Conservation (phyloP, 2,797 vertebrate genomes). For the Sciurus carolinensis region DNA sequence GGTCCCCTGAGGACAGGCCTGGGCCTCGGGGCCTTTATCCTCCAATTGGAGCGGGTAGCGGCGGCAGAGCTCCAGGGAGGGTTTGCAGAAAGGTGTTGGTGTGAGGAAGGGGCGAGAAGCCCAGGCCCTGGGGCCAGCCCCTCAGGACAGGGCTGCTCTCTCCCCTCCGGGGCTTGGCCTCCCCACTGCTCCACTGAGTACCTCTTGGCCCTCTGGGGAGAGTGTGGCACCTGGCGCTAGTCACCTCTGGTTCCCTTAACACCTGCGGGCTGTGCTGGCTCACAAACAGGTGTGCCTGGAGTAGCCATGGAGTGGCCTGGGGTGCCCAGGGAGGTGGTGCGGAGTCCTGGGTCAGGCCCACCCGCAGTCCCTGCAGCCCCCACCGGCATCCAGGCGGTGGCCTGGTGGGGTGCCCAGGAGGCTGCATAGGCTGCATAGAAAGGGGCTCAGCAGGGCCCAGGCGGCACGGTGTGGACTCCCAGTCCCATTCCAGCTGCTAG, state of each 20-base stretch:
- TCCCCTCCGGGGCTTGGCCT: neutral
- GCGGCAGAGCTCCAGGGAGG: neutral
- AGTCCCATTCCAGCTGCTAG: neutral
- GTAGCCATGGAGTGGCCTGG: neutral
- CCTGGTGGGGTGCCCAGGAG: neutral
- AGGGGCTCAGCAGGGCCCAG: neutral
- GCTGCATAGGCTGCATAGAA: rapidly evolving
- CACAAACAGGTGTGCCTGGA: neutral
- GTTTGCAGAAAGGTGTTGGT: neutral
- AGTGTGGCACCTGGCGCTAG: rapidly evolving
- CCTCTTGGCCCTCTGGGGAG: neutral
- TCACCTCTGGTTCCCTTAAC: neutral
- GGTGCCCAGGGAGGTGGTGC: neutral
- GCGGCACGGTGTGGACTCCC: neutral
- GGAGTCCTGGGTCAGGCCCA: neutral
- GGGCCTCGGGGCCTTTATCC: neutral
- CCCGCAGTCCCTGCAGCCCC: neutral
- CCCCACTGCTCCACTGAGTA: neutral
- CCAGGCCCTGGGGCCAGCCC: neutral
- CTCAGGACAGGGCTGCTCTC: too few species aligned
- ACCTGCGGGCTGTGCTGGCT: neutral
- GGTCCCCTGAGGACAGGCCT: neutral
- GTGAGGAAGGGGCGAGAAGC: neutral
- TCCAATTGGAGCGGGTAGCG: neutral
- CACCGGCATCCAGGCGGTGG: neutral